A percentile compares a stretch with the other conserved stretches of the same genome.
phyloP scores from a whole-genome alignment of 1,140 invertebrate species.

The Bicyclus anynana region DNA sequence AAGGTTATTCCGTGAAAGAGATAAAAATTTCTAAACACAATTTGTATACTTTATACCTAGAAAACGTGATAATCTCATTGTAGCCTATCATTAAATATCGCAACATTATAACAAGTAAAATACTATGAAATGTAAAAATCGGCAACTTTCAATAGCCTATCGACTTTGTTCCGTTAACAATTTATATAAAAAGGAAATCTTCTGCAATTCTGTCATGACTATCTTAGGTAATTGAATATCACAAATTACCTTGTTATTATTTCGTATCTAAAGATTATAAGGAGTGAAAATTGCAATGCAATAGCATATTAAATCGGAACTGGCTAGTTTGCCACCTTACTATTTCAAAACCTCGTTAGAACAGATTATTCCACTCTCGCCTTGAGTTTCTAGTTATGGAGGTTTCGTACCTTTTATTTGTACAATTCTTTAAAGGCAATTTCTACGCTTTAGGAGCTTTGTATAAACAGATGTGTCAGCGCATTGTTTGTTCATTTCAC shows the following conservation, averaged over 20 bases:
- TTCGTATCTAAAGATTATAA: not conserved
- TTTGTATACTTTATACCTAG: not conserved
- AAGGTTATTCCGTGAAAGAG: not conserved
- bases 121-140: not conserved
- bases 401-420: conserved; percentile 1
- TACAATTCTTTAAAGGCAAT: not conserved
- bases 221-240: conserved; percentile 5
- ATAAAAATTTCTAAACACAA: not conserved
- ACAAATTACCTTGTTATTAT: not conserved
- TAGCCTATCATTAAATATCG: not conserved
- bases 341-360: conserved; percentile 4
- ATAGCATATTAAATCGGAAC: not conserved
- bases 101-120: not conserved
- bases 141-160: not conserved
- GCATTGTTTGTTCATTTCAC: too few relatives aligned
- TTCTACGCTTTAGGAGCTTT: not conserved
- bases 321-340: not conserved
- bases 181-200: not conserved
- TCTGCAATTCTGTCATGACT: not conserved
- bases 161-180: not conserved
- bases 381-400: conserved; percentile 7
- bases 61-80: not conserved
- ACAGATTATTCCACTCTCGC: conserved; percentile 1
- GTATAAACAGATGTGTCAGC: not conserved
- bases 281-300: not conserved